Evolutionary conservation across 2,888 invertebrate genomes (phyloP), one percentile per base, ranked within the genome.

Genomic region (Drosophila niveifrons): DNA sequence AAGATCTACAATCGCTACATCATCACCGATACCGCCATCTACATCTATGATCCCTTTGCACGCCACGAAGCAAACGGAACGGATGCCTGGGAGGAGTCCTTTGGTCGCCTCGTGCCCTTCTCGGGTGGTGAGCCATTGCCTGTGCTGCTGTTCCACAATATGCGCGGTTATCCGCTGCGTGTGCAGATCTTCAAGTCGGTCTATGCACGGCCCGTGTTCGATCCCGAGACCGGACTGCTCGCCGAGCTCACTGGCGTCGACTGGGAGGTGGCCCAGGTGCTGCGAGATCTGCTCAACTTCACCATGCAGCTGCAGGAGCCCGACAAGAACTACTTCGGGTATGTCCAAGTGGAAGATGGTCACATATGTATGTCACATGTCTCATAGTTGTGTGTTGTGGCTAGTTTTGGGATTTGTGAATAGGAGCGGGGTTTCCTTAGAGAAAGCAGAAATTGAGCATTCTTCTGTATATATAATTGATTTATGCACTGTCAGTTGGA

Each of bases 141-240:
- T 28, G 67, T 36, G 1, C 55, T 81, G 2, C 46, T 91, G 17
- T 91, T 92, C 57, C 80, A 82, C 11, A 71, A 92, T 34, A 88
- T 93, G 88, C 88, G 84, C 11, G 91, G 91, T 2, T 93, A 92
- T 88, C 92, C 92, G 2, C 7, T 93, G 50, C 83, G 89, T n/a
- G 74, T 92, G 28, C 92, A 93, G 72, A 84, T 92, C 34, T 93
- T 93, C 59, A 82, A 74, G 66, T 92, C 92, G 0, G 91, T 91
- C 3, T 92, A 90, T 70, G 80, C 92, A 0, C 79, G 88, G 1
- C 90, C 91, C 0, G 11, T 75, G 2, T 9, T 84, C 2, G 87
- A 90, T 58, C 28, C 31, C 0, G 4, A 39, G 3, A 83, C 89
- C 9, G 80, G 82, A 0, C 55, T 84, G 48, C 48, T 90, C 43